Base-by-base conservation (phyloP, 2,797 vertebrate species). In the Myripristis murdjan region DNA sequence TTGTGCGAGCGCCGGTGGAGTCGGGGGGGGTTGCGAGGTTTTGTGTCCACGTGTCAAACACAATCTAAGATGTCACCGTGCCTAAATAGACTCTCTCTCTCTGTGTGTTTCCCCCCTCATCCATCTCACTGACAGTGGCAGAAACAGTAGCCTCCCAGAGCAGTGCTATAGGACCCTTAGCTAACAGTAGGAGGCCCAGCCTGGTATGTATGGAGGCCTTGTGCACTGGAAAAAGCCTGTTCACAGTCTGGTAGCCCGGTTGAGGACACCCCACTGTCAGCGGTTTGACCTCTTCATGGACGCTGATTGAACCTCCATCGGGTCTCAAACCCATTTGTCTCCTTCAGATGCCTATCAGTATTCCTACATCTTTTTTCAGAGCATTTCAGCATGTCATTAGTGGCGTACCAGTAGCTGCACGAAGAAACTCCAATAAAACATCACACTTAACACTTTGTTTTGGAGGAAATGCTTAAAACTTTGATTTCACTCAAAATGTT, bases 81-180 rank as follows among this genome's bases (percentile, higher is more conserved):
- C 18, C 61, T 54, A 64, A 83, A 73, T 33, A 60, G 73, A 48
- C 61, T 68, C 74, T 64, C 48, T 68, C 71, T 83, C 66, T 82
- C 62, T 43, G 51, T 54, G 69, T 48, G 77, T 82, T 84, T 83
- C 72, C 84, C 75, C 61, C 73, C 79, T 91, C 88, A 90, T 91
- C 89, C 86, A 88, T 92, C 90, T 91, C 90, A 64, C 67, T 88
- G 88, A 91, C 88, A 87, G 77, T 81, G 64, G 80, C 68, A 79
- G 89, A 88, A 92, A 93, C 85, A 90, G 90, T 70, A 92, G 86
- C 88, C 88, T 90, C 87, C 84, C 85, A 2, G 6, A 75, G 87
- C 54, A 63, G 65, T 69, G 26, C 75, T 35, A 7, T 57, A 7
- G 82, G 79, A 64, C 73, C 81, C 73, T 64, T 31, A 1, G 55